These are phyloP conservation scores for Rhagophthalmus giganteus DNA, from an alignment of 2,888 invertebrate species.

Conservation along the genomic window DNA sequence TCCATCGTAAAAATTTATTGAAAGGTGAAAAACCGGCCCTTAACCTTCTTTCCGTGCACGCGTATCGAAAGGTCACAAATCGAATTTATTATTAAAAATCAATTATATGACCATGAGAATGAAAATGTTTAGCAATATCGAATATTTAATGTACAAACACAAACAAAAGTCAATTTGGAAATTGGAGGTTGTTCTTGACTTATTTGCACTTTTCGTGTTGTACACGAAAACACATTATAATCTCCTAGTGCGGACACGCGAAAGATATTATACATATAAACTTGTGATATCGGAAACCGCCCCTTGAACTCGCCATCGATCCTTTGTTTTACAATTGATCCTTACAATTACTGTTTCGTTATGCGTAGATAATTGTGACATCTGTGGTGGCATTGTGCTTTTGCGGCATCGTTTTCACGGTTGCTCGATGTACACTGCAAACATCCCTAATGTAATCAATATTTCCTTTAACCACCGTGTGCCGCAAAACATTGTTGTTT, in stretches of 20 bases:
- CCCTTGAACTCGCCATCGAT: slow-evolving; percentile 12
- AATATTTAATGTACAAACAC: background rate
- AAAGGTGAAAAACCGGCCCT: too few species aligned
- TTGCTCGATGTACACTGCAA: too few species aligned
- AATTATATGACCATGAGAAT: too few species aligned
- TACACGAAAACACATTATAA: slow-evolving; percentile 5
- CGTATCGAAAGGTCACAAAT: too few species aligned
- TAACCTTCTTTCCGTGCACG: too few species aligned
- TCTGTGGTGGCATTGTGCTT: background rate
- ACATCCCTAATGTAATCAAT: too few species aligned
- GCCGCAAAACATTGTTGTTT: too few species aligned
- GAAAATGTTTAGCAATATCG: too few species aligned
- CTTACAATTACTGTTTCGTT: too few species aligned
- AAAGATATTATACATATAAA: slow-evolving; percentile 13
- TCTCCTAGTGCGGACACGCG: slow-evolving; percentile 5
- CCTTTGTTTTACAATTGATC: slow-evolving; percentile 6
- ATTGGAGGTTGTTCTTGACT: background rate
- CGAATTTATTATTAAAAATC: too few species aligned
- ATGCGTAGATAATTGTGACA: background rate
- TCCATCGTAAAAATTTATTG: too few species aligned
- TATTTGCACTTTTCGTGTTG: slow-evolving; percentile 1
- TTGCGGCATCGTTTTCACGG: background rate
- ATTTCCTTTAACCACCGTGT: too few species aligned
- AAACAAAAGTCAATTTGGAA: background rate
- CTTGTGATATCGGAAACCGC: slow-evolving; percentile 11